A percentile compares a stretch with the other conserved stretches of the same genome.
These are phyloP conservation scores for Danaus chrysippus DNA, from an alignment of 2,888 invertebrate species.

Conservation along the genomic window DNA sequence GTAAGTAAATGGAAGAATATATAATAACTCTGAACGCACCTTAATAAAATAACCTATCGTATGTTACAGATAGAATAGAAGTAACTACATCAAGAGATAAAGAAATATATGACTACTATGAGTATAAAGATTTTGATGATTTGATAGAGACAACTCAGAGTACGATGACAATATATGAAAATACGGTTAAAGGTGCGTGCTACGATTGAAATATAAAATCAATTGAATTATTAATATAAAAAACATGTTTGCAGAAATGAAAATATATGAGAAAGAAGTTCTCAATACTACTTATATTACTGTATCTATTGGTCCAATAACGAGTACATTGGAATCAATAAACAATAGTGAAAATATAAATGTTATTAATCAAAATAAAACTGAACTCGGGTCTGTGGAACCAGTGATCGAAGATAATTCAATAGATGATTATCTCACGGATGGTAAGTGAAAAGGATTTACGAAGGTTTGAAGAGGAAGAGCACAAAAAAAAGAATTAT, in stretches of 20 bases:
- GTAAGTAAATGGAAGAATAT: conserved; percentile 46
- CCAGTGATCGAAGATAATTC: conserved; percentile 31
- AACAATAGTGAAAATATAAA: conserved; percentile 11
- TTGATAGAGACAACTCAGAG: conserved; percentile 18
- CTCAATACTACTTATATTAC: background rate
- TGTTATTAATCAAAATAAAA: conserved; percentile 14
- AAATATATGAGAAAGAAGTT: conserved; percentile 1
- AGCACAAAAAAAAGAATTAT: no score
- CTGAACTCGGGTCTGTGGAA: conserved; percentile 18
- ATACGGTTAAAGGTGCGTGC: conserved; percentile 25
- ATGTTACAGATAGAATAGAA: conserved; percentile 50
- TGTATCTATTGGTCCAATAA: conserved; percentile 3
- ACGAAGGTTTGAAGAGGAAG: background rate
- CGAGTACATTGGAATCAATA: conserved; percentile 9
- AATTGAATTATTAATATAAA: background rate
- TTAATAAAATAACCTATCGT: conserved; percentile 31
- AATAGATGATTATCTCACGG: conserved; percentile 52
- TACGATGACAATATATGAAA: conserved; percentile 11
- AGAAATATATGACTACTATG: conserved; percentile 51
- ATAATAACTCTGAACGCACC: background rate
- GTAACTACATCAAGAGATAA: conserved; percentile 36
- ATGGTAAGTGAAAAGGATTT: conserved; percentile 54
- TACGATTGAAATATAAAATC: conserved; percentile 6
- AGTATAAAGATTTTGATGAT: conserved; percentile 38
- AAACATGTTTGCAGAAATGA: conserved; percentile 16